These are phyloP conservation scores for Peromyscus maniculatus DNA, from an alignment of 2,113 vertebrate species.

Conservation along the genomic window DNA sequence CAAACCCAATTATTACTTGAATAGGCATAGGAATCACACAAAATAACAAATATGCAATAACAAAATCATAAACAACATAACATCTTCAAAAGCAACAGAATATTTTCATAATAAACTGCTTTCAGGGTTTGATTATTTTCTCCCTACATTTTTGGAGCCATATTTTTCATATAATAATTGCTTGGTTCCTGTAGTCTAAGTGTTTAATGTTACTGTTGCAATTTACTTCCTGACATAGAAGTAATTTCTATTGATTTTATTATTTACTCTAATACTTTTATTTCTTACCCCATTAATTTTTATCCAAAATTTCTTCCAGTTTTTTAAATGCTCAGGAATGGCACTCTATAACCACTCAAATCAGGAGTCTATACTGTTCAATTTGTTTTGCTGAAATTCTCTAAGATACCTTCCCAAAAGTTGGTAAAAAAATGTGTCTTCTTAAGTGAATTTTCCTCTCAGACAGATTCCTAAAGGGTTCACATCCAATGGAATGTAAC, in stretches of 20 bases:
- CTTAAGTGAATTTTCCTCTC: background rate
- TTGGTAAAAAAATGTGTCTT: background rate
- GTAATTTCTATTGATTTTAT: background rate
- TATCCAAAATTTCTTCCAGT: background rate
- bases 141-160: background rate
- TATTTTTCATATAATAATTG: background rate
- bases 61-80: background rate
- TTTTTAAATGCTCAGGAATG: conserved; percentile 1
- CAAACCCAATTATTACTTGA: conserved; percentile 50
- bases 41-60: background rate
- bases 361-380: background rate
- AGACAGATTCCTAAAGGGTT: background rate
- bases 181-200: background rate
- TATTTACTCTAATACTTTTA: background rate
- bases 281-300: conserved; percentile 20
- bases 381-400: conserved; percentile 36
- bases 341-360: background rate
- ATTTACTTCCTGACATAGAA: conserved; percentile 35
- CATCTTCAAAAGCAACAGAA: background rate
- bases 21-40: background rate
- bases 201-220: conserved; percentile 11
- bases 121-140: background rate
- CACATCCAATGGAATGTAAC: background rate
- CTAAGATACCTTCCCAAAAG: background rate
- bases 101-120: background rate